Conservation (phyloP, 1,140 invertebrate species). For the Drosophila albomicans region DNA sequence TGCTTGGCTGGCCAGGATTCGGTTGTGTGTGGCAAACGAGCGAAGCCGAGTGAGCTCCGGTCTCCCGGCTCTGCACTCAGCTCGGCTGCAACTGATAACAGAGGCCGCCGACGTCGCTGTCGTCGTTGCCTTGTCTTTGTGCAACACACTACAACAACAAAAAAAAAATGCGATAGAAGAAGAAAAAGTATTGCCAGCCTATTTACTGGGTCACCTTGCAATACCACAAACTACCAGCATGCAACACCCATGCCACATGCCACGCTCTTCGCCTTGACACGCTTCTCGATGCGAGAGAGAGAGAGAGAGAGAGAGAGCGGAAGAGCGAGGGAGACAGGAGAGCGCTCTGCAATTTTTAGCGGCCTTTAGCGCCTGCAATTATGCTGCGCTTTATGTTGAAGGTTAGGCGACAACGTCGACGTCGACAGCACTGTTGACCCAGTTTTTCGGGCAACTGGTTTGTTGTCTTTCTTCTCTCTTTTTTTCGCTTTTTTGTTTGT, state of each 20-base stretch:
- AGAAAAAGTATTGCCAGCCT: constrained; percentile 31
- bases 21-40: constrained; percentile 30
- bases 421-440: constrained; percentile 60
- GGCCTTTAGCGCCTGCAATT: constrained; percentile 65
- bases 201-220: constrained; percentile 79
- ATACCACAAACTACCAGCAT: background rate
- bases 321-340: background rate
- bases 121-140: constrained; percentile 43
- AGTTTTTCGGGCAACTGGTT: constrained; percentile 46
- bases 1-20: constrained; percentile 29
- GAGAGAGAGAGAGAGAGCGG: no score
- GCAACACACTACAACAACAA: no score
- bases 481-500: constrained; percentile 25
- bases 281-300: constrained; percentile 47
- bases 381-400: constrained; percentile 79
- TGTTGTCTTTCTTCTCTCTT: constrained; percentile 12
- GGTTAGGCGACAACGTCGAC: constrained; percentile 56
- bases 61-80: constrained; percentile 39
- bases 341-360: constrained; percentile 48
- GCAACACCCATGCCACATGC: constrained; percentile 13
- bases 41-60: constrained; percentile 41
- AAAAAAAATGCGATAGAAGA: no score
- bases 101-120: constrained; percentile 25
- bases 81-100: constrained; percentile 64
- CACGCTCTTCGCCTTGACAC: constrained; percentile 67